These are phyloP conservation scores for Drosophila kuntzei DNA, from an alignment of 2,888 invertebrate genomes.

Conservation along the genomic window DNA sequence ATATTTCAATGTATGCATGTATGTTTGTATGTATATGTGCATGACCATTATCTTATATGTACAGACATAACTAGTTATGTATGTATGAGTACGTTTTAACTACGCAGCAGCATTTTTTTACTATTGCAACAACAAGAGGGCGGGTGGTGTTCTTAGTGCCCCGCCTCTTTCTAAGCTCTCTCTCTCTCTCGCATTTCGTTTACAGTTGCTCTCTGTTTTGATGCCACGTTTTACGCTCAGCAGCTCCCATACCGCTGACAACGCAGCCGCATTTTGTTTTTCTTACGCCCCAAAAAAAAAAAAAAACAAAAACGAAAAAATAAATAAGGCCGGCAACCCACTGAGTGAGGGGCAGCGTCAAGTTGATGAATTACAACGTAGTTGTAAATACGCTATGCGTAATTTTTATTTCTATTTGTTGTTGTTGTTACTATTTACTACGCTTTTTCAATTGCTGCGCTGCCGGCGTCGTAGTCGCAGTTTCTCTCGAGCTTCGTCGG, in stretches of 20 bases:
- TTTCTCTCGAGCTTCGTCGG: not conserved
- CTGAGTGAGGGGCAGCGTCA: constrained; percentile 30
- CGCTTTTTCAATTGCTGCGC: constrained; percentile 58
- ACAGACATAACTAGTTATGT: constrained; percentile 19
- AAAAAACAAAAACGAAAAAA: constrained; percentile 3
- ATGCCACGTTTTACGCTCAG: constrained; percentile 57
- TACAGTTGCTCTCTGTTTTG: constrained; percentile 50
- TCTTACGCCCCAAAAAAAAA: constrained; percentile 42
- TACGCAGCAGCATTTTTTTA: constrained; percentile 73
- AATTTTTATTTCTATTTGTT: constrained; percentile 15
- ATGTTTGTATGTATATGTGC: constrained; percentile 13
- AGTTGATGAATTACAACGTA: constrained; percentile 73
- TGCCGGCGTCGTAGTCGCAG: constrained; percentile 26
- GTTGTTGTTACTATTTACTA: constrained; percentile 59
- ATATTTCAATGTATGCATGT: constrained; percentile 10
- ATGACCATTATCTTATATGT: constrained; percentile 15
- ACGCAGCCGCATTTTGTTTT: constrained; percentile 74
- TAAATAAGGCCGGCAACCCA: constrained; percentile 38
- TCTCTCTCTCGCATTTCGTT: constrained; percentile 12
- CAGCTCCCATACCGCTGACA: constrained; percentile 42
- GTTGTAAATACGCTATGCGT: constrained; percentile 55
- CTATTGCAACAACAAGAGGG: constrained; percentile 53
- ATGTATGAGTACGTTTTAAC: constrained; percentile 60
- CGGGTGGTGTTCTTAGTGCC: constrained; percentile 36
- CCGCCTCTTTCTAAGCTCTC: constrained; percentile 29